Conservation (phyloP, 64 coral and sea anemone genomes). For the Cladopsammia gracilis region DNA sequence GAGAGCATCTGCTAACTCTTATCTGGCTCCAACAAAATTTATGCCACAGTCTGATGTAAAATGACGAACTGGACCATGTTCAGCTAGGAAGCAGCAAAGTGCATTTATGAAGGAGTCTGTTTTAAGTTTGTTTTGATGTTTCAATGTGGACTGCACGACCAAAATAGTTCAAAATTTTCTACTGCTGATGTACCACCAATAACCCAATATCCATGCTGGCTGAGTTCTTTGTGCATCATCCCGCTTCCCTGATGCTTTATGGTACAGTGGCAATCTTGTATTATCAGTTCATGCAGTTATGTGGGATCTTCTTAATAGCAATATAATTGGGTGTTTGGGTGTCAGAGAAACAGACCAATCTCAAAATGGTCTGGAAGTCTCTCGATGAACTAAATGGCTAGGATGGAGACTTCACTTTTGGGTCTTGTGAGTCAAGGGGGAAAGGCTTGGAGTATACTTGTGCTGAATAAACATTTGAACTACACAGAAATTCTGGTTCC, state of each 20-base stretch:
- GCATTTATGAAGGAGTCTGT: slow-evolving; percentile 16
- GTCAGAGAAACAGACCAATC: slow-evolving; percentile 44
- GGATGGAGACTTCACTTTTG: background rate
- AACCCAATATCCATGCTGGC: slow-evolving; percentile 34
- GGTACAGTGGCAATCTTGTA: slow-evolving; percentile 2
- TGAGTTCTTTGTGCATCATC: slow-evolving; percentile 49
- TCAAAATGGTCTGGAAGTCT: background rate
- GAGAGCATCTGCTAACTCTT: background rate
- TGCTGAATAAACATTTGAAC: background rate
- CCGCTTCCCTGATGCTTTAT: slow-evolving; percentile 52
- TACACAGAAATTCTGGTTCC: slow-evolving; percentile 56
- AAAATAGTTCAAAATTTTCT: slow-evolving; percentile 50
- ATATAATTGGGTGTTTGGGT: slow-evolving; percentile 34
- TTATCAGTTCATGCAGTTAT: slow-evolving; percentile 21
- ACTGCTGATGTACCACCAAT: slow-evolving; percentile 21
- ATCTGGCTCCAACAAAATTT: slow-evolving; percentile 12
- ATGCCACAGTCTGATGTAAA: background rate
- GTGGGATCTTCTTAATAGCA: background rate
- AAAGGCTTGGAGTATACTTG: background rate
- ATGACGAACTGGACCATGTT: background rate
- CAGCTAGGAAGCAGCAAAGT: background rate
- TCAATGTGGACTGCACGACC: slow-evolving; percentile 55
- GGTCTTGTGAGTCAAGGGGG: background rate
- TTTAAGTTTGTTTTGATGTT: background rate
- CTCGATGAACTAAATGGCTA: background rate